Evolutionary conservation across 2,113 vertebrate species (phyloP), one percentile per base, ranked within the genome.

Genomic region (Urocynchramus pylzowi): DNA sequence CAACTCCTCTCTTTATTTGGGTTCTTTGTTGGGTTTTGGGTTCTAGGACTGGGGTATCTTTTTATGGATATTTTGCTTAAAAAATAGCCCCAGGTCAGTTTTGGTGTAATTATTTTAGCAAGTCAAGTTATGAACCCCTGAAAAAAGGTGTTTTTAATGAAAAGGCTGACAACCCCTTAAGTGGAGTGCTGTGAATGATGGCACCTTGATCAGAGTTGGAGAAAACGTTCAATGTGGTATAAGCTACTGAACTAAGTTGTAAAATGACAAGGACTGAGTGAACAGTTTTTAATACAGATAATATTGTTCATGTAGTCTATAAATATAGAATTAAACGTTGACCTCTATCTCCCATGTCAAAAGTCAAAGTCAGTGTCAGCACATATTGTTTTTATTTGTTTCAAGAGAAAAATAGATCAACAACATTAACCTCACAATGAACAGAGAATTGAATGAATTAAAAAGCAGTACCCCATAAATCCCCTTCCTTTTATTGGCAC

Each of bases 391-490:
- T 98, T 98, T 98, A 98, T 98, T 98, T 98, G 97, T 98, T 98
- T 98, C 98, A 98, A 97, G 97, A 98, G 98, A 97, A 98, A 98
- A 95, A 98, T 97, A 98, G 98, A 98, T 98, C 97, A 98, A 98
- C 97, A 97, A 97, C 97, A 98, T 98, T 98, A 98, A 98, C 98
- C 98, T 98, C 98, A 84, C 96, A 97, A 98, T 97, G 97, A 98
- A 98, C 97, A 98, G 98, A 98, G 97, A 98, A 98, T 97, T 98
- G 98, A 98, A 98, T 98, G 98, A 98, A 98, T 98, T 98, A 98
- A 98, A 98, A 98, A 97, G 96, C 96, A 98, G 97, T 95, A 97
- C 88, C 96, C 94, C 98, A 98, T 98, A 98, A 98, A 98, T 98
- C 97, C 97, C 94, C 10, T 96, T 59, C 71, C 90, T 95, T 98